These are phyloP conservation scores for Sandelia bainsii DNA, from an alignment of 2,797 vertebrate species.

Conservation along the genomic window DNA sequence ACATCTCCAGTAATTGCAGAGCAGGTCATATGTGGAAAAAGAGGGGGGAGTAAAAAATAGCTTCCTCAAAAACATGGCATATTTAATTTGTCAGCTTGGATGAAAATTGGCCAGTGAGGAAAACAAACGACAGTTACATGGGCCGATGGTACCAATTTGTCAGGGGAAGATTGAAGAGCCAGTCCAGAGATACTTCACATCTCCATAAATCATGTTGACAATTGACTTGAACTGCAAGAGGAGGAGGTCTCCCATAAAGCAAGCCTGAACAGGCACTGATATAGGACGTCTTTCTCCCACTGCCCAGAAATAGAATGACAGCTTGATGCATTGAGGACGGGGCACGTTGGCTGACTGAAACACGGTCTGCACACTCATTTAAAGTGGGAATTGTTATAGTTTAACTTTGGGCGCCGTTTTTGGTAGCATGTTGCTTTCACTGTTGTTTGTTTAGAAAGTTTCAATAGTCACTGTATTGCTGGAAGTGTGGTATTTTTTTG, in stretches of 20 bases:
- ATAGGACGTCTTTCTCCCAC: constrained; percentile 55
- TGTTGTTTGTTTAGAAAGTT: not conserved
- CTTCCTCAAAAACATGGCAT: constrained; percentile 70
- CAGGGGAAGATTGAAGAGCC: constrained; percentile 75
- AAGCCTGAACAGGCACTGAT: constrained; percentile 61
- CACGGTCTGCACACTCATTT: constrained; percentile 40
- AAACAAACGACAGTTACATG: constrained; percentile 74
- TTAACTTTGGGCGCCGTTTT: constrained; percentile 20
- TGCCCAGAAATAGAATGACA: constrained; percentile 66
- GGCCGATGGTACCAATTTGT: constrained; percentile 68
- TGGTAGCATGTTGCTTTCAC: not conserved
- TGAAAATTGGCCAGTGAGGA: constrained; percentile 70
- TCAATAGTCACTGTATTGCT: too few relatives aligned
- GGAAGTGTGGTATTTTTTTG: too few relatives aligned
- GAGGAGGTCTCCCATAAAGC: constrained; percentile 72
- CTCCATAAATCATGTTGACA: constrained; percentile 82
- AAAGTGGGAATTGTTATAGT: constrained; percentile 22
- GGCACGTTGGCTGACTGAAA: constrained; percentile 54
- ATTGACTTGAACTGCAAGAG: constrained; percentile 73
- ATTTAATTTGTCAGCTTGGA: constrained; percentile 75
- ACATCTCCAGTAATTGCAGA: constrained; percentile 56
- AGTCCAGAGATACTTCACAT: constrained; percentile 74
- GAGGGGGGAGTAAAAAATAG: constrained; percentile 38
- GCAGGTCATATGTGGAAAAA: constrained; percentile 50
- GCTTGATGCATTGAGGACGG: constrained; percentile 65